A percentile compares a stretch with the other conserved stretches of the same genome.
These are phyloP conservation scores for Dicrostonyx torquatus DNA, from an alignment of 2,797 vertebrate species.

Conservation along the genomic window DNA sequence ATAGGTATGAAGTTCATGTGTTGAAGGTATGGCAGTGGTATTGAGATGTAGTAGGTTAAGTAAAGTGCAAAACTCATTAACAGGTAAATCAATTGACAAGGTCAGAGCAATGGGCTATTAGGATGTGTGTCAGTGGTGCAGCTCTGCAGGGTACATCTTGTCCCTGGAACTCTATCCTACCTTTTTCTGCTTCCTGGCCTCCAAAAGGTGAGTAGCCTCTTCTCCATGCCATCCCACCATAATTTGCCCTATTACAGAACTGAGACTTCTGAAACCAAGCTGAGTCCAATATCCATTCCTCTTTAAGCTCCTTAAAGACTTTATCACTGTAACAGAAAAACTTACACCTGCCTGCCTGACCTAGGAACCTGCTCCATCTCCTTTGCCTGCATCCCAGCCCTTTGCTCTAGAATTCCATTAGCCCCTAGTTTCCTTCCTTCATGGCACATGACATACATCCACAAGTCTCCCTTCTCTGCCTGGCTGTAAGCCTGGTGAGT, in stretches of 20 bases:
- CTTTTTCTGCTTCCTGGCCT: background rate
- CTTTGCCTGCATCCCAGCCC: background rate
- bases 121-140: background rate
- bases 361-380: background rate
- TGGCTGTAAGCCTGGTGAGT: accelerated
- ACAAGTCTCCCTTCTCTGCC: background rate
- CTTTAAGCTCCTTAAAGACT: background rate
- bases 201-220: background rate
- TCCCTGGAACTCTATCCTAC: background rate
- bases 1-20: background rate
- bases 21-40: background rate
- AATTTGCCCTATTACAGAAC: background rate
- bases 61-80: background rate
- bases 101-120: background rate
- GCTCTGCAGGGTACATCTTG: background rate
- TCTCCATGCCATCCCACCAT: background rate
- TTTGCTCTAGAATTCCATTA: background rate
- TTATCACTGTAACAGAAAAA: background rate
- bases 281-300: background rate
- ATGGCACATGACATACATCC: accelerated
- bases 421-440: background rate
- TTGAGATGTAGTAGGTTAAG: background rate
- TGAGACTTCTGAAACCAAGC: background rate
- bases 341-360: background rate
- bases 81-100: background rate